Conservation (phyloP, 64 coral and sea anemone genomes). For the Orbicella faveolata region DNA sequence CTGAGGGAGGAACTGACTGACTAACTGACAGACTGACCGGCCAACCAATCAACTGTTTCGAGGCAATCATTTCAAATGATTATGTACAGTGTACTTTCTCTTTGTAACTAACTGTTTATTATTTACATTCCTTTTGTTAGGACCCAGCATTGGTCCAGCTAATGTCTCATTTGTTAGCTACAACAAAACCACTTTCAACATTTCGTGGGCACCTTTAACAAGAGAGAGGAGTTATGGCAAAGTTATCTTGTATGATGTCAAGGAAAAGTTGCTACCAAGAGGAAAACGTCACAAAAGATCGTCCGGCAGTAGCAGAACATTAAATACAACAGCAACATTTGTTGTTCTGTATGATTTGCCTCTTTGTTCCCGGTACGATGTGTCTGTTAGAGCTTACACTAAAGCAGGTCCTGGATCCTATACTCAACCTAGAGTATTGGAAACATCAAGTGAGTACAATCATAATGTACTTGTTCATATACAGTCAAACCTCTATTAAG, state of each 20-base stretch:
- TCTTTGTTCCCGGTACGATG: neutral
- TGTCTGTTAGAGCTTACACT: constrained; percentile 11
- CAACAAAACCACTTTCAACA: neutral
- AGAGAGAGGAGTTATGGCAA: neutral
- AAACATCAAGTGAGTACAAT: neutral
- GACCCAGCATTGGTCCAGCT: neutral
- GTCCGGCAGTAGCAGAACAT: neutral
- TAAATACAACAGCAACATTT: constrained; percentile 2
- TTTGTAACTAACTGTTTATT: too few species aligned
- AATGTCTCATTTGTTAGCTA: neutral
- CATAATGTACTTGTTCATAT: neutral
- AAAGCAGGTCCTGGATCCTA: neutral
- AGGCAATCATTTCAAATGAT: too few species aligned
- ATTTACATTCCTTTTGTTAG: too few species aligned
- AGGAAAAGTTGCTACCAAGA: neutral
- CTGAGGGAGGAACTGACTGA: too few species aligned
- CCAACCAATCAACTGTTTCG: too few species aligned
- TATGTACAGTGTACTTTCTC: too few species aligned
- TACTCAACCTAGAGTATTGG: neutral
- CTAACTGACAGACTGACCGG: too few species aligned
- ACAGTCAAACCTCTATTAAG: too few species aligned
- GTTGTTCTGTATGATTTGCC: neutral
- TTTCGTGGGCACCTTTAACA: neutral
- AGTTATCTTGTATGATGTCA: neutral
- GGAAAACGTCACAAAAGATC: neutral